Percentiles rank a stretch among this genome's conserved stretches.
Evolutionary conservation across 2,888 invertebrate genomes (phyloP).

Genomic region (Alloscopus bannaensis): DNA sequence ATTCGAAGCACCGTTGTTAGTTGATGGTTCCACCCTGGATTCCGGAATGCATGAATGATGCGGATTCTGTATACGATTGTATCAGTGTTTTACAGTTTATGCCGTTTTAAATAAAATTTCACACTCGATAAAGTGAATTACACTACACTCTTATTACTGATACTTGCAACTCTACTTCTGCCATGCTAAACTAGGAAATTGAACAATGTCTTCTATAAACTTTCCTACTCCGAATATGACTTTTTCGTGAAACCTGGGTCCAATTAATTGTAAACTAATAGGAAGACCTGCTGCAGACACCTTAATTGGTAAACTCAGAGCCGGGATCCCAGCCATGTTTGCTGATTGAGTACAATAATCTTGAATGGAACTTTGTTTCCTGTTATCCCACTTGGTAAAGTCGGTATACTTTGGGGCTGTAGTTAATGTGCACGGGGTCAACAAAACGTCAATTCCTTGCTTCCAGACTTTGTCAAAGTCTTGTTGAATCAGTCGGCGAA

Average conservation of each 20-base stretch:
- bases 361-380: slow-evolving; percentile 90
- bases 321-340: slow-evolving; percentile 97
- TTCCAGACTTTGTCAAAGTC: slow-evolving; percentile 90
- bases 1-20: too few relatives aligned
- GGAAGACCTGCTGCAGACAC: slow-evolving; percentile 86
- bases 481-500: slow-evolving; percentile 89
- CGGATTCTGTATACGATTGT: too few relatives aligned
- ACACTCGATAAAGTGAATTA: too few relatives aligned
- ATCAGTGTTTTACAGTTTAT: too few relatives aligned
- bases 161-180: background rate
- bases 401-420: slow-evolving; percentile 90
- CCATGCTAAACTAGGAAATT: slow-evolving; percentile 77
- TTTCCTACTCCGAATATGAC: slow-evolving; percentile 85
- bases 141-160: too few relatives aligned
- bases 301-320: slow-evolving; percentile 88
- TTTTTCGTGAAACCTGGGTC: slow-evolving; percentile 85
- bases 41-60: too few relatives aligned
- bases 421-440: slow-evolving; percentile 94
- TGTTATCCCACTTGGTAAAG: slow-evolving; percentile 85
- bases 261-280: slow-evolving; percentile 92
- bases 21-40: too few relatives aligned
- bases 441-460: slow-evolving; percentile 82
- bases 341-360: slow-evolving; percentile 97
- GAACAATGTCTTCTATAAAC: slow-evolving; percentile 85
- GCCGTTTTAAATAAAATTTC: too few relatives aligned